Percentiles rank a stretch among this genome's conserved stretches.
These are phyloP conservation scores for Platycercus adscitus DNA, from an alignment of 2,113 vertebrate species.

Conservation along the genomic window DNA sequence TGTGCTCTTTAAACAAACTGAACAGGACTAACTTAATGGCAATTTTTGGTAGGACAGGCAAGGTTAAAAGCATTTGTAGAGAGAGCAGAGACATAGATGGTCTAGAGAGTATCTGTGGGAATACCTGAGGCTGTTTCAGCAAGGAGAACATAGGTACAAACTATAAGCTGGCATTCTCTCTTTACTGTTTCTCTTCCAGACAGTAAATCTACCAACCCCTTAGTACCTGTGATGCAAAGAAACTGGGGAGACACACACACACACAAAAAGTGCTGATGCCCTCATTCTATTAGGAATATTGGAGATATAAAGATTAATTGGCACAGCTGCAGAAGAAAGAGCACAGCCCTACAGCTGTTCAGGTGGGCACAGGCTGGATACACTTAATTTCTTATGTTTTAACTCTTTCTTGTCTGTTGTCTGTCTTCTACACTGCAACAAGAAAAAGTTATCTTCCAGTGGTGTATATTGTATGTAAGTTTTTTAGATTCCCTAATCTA, in stretches of 20 bases:
- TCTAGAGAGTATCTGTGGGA: background rate
- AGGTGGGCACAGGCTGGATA: background rate
- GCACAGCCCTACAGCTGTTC: background rate
- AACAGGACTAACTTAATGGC: background rate
- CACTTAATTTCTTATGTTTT: background rate
- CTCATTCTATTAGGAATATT: background rate
- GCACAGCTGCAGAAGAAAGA: background rate
- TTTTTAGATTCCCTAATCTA: background rate
- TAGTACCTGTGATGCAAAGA: background rate
- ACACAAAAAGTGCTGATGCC: background rate
- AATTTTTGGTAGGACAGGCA: slow-evolving; percentile 15
- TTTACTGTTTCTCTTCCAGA: background rate
- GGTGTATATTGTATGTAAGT: background rate
- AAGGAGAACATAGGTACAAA: background rate
- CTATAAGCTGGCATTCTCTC: background rate
- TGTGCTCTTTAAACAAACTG: background rate
- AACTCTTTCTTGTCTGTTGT: background rate
- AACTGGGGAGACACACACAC: background rate
- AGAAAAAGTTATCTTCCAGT: background rate
- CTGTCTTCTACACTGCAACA: background rate
- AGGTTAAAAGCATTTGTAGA: slow-evolving; percentile 24
- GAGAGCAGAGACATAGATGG: background rate
- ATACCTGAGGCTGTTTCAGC: background rate
- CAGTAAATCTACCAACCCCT: background rate
- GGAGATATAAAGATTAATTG: background rate